Percentiles rank a stretch among this genome's conserved stretches.
Conservation (phyloP, 2,113 vertebrate species). For the Corythaixoides concolor region DNA sequence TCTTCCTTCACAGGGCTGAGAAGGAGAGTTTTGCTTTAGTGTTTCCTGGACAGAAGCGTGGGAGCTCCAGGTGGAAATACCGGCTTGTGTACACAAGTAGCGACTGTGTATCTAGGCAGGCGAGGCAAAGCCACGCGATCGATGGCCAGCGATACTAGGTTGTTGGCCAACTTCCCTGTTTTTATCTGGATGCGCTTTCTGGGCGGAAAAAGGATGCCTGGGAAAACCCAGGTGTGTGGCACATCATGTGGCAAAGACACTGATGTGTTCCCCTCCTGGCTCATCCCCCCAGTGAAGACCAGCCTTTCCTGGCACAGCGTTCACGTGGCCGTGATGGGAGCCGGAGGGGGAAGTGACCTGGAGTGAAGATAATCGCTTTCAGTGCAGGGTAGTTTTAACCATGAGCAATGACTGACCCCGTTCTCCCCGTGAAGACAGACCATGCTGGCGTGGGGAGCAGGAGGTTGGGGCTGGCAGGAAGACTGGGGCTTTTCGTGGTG, state of each 20-base stretch:
- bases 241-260: neutral
- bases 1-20: neutral
- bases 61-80: conserved; percentile 5
- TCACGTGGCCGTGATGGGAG: accelerated
- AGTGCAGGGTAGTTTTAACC: neutral
- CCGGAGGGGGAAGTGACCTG: neutral
- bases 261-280: neutral
- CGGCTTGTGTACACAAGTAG: neutral
- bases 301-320: neutral
- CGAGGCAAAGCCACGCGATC: neutral
- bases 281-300: neutral
- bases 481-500: neutral
- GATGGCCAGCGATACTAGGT: neutral
- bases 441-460: neutral
- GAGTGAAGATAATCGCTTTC: neutral
- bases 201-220: neutral
- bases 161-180: neutral
- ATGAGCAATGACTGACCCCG: neutral
- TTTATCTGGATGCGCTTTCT: neutral
- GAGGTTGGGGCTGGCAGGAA: neutral
- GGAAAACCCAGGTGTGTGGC: neutral
- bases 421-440: neutral
- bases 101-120: conserved; percentile 24
- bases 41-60: neutral
- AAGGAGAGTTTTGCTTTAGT: neutral